phyloP scores from a whole-genome alignment of 2,888 invertebrate species.

The Tetheella fluctuosa region DNA sequence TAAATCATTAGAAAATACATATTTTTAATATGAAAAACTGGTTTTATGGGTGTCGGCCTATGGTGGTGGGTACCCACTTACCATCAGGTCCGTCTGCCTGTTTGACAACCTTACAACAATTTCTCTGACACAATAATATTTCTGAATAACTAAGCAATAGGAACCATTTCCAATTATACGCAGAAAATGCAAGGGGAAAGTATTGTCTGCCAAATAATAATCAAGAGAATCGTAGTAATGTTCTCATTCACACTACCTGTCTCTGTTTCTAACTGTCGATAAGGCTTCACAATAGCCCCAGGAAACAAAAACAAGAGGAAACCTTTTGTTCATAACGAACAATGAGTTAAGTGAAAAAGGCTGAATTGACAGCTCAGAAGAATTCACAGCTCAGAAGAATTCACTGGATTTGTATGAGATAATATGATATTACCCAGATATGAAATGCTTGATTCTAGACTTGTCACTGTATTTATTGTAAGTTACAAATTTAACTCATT shows the following conservation, averaged over 20 bases:
- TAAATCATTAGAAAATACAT: too few relatives aligned
- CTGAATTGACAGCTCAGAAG: conserved; percentile 51
- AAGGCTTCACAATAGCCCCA: conserved; percentile 60
- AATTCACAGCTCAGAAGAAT: conserved; percentile 50
- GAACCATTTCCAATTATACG: background rate
- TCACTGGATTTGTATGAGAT: conserved; percentile 43
- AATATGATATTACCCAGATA: conserved; percentile 24
- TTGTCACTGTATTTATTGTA: background rate
- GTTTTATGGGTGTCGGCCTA: too few relatives aligned
- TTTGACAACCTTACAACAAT: too few relatives aligned
- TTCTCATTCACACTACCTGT: conserved; percentile 39
- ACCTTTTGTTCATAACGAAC: conserved; percentile 65
- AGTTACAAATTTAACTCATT: too few relatives aligned
- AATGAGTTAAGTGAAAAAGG: conserved; percentile 69
- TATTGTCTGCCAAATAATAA: conserved; percentile 17
- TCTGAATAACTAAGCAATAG: too few relatives aligned
- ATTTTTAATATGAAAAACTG: too few relatives aligned
- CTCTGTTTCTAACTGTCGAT: conserved; percentile 50
- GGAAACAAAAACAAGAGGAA: conserved; percentile 67
- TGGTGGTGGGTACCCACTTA: too few relatives aligned
- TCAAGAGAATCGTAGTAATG: conserved; percentile 37
- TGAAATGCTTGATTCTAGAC: conserved; percentile 14
- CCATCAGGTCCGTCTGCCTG: too few relatives aligned
- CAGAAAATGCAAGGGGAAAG: conserved; percentile 19
- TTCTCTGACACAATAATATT: too few relatives aligned